Base-by-base conservation (phyloP, 2,113 vertebrate genomes). In the Hipposideros armiger region DNA sequence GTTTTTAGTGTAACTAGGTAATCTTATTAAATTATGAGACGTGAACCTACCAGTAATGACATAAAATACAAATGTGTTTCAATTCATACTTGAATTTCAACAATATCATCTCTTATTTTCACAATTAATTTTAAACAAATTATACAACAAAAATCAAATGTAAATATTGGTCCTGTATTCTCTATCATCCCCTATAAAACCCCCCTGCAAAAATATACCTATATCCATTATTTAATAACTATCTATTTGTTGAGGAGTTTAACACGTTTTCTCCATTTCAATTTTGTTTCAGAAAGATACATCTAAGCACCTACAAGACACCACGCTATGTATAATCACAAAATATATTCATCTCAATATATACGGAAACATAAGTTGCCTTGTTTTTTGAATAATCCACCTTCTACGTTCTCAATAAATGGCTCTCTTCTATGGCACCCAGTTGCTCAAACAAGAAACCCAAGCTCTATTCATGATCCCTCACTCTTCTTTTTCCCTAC, bases 401-500 rank as follows among this genome's bases (percentile, higher is more conserved):
- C 20, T 74, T 94, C 20, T 70, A 47, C 58, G 5, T 36, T 66
- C 17, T 64, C 64, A 86, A 24, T 14, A 74, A 82, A 26, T 50
- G 20, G 5, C 56, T 32, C 17, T 7, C 15, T 66, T 87, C 4
- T 32, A 58, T 67, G 36, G 26, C 11, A n/a, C 5, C 5, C 40
- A 52, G 0, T 5, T n/a, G 5, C 58, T 76, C 42, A 88, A 69
- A 36, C 5, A 64, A 30, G n/a, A 64, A 52, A 52, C 0, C 0
- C 3, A 13, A 36, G 6, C 4, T 28, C 67, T 70, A 45, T 42
- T 60, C 32, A 45, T 0, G 17, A 30, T 4, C 56, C 3, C 4
- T 22, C 26, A 2, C 5, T 58, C 26, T 20, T 76, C 11, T n/a
- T 10, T 36, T 3, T 1, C 36, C 32, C 2, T 10, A 6, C 1